phyloP scores from a whole-genome alignment of 2,888 invertebrate genomes.

The Dione juno region DNA sequence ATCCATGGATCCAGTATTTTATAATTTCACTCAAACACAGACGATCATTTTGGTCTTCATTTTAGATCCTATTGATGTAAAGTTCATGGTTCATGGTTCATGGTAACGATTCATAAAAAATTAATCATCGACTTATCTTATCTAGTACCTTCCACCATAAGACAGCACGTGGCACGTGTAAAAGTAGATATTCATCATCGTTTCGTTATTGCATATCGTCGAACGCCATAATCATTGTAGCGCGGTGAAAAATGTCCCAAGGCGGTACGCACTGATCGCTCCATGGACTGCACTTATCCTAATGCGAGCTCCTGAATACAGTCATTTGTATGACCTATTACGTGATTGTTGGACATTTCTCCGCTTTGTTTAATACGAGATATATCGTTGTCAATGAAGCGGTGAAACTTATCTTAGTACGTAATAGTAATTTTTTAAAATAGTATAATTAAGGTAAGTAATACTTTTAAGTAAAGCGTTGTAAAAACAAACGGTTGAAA shows the following conservation, averaged over 20 bases:
- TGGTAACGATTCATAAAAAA: background rate
- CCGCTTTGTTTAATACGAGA: conserved; percentile 20
- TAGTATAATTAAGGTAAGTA: too few relatives aligned
- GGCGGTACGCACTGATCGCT: conserved; percentile 50
- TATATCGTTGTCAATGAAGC: background rate
- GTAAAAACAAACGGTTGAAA: too few relatives aligned
- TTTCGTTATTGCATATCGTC: conserved; percentile 75
- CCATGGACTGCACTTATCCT: conserved; percentile 39
- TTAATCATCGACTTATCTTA: background rate
- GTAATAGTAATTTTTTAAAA: too few relatives aligned
- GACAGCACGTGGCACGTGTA: conserved; percentile 62
- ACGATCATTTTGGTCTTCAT: too few relatives aligned
- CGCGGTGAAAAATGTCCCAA: conserved; percentile 70
- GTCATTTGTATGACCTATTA: conserved; percentile 36
- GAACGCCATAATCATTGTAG: conserved; percentile 71
- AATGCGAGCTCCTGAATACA: conserved; percentile 36
- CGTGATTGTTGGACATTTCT: conserved; percentile 20
- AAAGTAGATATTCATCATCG: conserved; percentile 70
- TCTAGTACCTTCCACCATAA: conserved; percentile 33
- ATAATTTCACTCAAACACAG: too few relatives aligned
- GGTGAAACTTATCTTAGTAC: background rate
- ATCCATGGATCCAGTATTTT: too few relatives aligned
- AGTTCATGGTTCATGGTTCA: too few relatives aligned
- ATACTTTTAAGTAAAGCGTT: too few relatives aligned
- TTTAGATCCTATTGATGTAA: too few relatives aligned